These are phyloP conservation scores for Pollenia griseotomentosa DNA, from an alignment of 2,888 invertebrate species.

Conservation along the genomic window DNA sequence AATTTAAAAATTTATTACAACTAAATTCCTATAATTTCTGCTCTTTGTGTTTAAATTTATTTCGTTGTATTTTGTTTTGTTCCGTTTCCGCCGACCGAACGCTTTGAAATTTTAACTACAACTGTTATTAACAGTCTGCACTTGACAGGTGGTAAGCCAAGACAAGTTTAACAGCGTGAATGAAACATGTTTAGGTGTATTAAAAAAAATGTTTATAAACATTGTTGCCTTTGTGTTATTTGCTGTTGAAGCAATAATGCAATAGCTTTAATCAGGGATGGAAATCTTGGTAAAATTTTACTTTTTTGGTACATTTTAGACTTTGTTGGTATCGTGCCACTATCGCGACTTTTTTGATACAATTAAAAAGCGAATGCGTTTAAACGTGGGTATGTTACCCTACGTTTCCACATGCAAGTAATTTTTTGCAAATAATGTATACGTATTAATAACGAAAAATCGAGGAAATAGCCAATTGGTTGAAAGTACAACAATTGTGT, in stretches of 20 bases:
- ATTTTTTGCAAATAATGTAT: too few relatives aligned
- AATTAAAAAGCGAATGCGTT: too few relatives aligned
- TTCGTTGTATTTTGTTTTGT: conserved; percentile 39
- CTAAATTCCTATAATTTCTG: conserved; percentile 1
- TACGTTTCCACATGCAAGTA: too few relatives aligned
- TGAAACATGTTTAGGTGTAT: conserved; percentile 21
- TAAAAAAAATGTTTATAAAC: conserved; percentile 19
- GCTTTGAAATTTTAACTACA: conserved; percentile 72
- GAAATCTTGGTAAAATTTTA: too few relatives aligned
- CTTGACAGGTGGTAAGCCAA: conserved; percentile 65
- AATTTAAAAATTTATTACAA: neutral
- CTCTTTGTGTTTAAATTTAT: neutral
- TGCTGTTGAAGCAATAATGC: neutral
- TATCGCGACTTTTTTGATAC: too few relatives aligned
- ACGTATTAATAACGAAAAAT: too few relatives aligned
- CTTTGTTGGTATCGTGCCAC: too few relatives aligned
- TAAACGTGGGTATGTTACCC: too few relatives aligned
- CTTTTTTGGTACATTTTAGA: too few relatives aligned
- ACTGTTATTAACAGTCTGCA: conserved; percentile 72
- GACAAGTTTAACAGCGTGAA: conserved; percentile 29
- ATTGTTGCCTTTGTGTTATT: neutral
- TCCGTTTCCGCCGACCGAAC: conserved; percentile 74
- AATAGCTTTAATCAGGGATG: too few relatives aligned
- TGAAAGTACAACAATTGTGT: too few relatives aligned
- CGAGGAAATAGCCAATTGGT: too few relatives aligned